These are phyloP conservation scores for Dicyrtomina minuta DNA, from an alignment of 2,888 invertebrate genomes.

Conservation along the genomic window DNA sequence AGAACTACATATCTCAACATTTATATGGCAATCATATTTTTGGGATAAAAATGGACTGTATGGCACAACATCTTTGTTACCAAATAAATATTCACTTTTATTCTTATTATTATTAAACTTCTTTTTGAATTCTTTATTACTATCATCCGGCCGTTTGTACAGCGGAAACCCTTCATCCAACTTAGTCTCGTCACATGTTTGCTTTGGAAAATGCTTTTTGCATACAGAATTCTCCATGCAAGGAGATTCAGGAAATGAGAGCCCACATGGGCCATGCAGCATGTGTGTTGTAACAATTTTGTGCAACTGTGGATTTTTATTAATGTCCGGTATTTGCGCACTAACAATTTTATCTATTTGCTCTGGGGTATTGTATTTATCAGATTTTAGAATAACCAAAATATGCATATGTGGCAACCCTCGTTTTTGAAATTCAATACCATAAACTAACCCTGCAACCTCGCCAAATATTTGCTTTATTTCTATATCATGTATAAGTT, in stretches of 20 bases:
- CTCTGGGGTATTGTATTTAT: conserved; percentile 36
- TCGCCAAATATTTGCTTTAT: neutral
- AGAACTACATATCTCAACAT: conserved; percentile 37
- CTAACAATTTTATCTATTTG: conserved; percentile 44
- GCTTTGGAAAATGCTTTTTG: conserved; percentile 52
- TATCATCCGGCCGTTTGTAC: conserved; percentile 46
- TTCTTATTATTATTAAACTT: neutral
- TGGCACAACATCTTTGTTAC: conserved; percentile 55
- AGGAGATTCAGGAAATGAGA: conserved; percentile 44
- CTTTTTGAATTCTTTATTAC: too few species aligned
- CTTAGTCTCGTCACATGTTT: conserved; percentile 51
- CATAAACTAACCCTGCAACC: conserved; percentile 37
- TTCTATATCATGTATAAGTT: neutral
- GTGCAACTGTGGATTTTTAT: conserved; percentile 38
- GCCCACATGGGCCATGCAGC: conserved; percentile 45
- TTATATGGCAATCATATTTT: conserved; percentile 56
- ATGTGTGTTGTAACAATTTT: conserved; percentile 43
- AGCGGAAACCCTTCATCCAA: conserved; percentile 54
- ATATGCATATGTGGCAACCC: conserved; percentile 50
- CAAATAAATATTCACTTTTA: conserved; percentile 36
- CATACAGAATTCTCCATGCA: conserved; percentile 40
- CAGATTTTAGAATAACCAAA: conserved; percentile 38
- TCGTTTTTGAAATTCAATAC: conserved; percentile 52
- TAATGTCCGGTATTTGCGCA: conserved; percentile 50
- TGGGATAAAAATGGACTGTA: conserved; percentile 55